These are phyloP conservation scores for Grus americana DNA, from an alignment of 2,113 vertebrate genomes.

Conservation along the genomic window DNA sequence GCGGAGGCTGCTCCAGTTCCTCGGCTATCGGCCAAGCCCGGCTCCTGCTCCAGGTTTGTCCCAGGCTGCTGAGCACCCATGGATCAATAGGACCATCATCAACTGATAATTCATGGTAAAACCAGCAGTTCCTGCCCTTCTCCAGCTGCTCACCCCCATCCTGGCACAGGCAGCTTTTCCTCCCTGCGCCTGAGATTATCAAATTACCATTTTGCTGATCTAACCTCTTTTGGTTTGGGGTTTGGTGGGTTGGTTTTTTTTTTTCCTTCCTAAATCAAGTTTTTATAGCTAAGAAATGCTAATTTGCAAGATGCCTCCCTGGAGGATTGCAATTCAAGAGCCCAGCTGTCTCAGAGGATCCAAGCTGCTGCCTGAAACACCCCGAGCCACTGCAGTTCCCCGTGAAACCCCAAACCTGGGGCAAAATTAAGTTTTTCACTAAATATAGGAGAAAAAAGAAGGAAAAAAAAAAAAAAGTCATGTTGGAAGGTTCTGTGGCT, in stretches of 20 bases:
- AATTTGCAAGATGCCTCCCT: not conserved
- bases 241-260: not conserved
- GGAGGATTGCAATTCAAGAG: not conserved
- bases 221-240: not conserved
- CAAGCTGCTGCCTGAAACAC: not conserved
- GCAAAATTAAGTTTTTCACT: not conserved
- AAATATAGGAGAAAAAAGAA: not conserved
- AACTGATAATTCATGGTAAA: not conserved
- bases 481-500: not conserved
- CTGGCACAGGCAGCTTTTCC: not conserved
- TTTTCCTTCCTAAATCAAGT: not conserved
- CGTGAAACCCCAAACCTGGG: not conserved
- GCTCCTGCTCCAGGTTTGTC: not conserved
- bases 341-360: not conserved
- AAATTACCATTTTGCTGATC: slow-evolving; percentile 23
- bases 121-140: not conserved
- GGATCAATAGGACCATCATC: not conserved
- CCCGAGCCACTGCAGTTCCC: not conserved
- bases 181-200: not conserved
- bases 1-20: not conserved
- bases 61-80: not conserved
- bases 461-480: fast-evolving
- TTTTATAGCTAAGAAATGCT: slow-evolving; percentile 30
- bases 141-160: not conserved
- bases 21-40: not conserved